Evolutionary conservation across 2,888 invertebrate species (phyloP), one percentile per base, ranked within the genome.

Genomic region (Drosophila nr. medialis): DNA sequence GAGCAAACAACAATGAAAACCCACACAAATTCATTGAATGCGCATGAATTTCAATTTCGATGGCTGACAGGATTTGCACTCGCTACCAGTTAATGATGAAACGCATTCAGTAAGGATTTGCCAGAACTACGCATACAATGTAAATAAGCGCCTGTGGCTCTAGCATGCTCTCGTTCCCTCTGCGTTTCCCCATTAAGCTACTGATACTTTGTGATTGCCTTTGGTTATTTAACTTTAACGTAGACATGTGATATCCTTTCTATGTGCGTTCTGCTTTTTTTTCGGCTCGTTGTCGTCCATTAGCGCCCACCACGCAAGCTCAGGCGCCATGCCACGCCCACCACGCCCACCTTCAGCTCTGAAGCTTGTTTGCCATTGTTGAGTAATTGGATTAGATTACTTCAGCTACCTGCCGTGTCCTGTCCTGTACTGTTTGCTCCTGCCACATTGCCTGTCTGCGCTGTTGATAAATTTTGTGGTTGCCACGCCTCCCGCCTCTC

Each of bases 381-480:
- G 87, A 79, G 85, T 91, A 89, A 89, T 89, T 91, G 91, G 83
- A 89, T 89, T 90, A 90, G 87, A 89, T 91, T 91, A 91, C 89
- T 75, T 71, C 66, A 53, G 51, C 58, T 76, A 76, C 78, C 81
- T 80, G 81, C 21, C 59, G 40, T 56, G 29, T 54, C 18, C 51
- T 60, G 45, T 56, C 18, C 56, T 49, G 56, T 64, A 18, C 50
- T 29, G 58, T 13, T 61, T 29, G 11, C n/a, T 38, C 6, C 38
- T 51, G 42, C n/a, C 42, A 36, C 60, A 36, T 45, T 40, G 66
- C 73, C 66, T 81, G 81, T 48, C 66, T 53, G 51, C 38, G 36
- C 48, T 69, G 30, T 73, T 84, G 72, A 63, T 86, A 75, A 68
- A 83, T 86, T 83, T 72, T 50, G 75, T 72, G 78, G 75, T 61